Evolutionary conservation across 2,797 vertebrate species (phyloP), one percentile per base, ranked within the genome.

Genomic region (Chelon labrosus): DNA sequence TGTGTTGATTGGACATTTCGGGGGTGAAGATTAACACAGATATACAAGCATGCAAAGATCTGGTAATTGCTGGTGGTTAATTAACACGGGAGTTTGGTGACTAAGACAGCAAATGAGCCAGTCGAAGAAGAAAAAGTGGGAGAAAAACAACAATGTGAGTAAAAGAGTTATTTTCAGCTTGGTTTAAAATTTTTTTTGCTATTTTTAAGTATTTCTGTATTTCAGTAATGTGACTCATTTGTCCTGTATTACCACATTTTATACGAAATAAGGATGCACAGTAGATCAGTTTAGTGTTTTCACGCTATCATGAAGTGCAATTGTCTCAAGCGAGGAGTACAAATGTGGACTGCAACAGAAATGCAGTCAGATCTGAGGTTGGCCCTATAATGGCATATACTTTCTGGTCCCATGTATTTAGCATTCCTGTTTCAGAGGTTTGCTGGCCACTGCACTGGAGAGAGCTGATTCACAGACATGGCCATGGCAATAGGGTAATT

Each of bases 361-460:
- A 72, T 42, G 68, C 73, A 65, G 77, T 86, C 79, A 80, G 77
- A 80, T 58, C 53, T 75, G 88, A 72, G 90, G 88, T 88, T 76
- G 22, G 46, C 56, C 59, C 65, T 35, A 7, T 88, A 89, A 90
- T 86, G 82, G 82, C 75, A 85, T 72, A 70, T 76, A 72, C 73
- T 68, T 82, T 90, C 83, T 83, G 79, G 77, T 84, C 72, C 90
- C 85, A 87, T 94, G 90, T 94, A 90, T 89, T 94, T 94, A 92
- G 82, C 88, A 91, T 93, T 95, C 90, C 81, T 88, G 78, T 80
- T 83, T 73, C 79, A 56, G 80, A 87, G 77, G 66, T 65, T 69
- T 41, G 58, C 77, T 37, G 73, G 82, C 84, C 76, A 31, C 86
- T 79, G 83, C 25, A 74, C 61, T 65, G 63, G 25, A 79, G 75